phyloP scores from a whole-genome alignment of 1,140 invertebrate genomes.

The Frieseomelitta varia region DNA sequence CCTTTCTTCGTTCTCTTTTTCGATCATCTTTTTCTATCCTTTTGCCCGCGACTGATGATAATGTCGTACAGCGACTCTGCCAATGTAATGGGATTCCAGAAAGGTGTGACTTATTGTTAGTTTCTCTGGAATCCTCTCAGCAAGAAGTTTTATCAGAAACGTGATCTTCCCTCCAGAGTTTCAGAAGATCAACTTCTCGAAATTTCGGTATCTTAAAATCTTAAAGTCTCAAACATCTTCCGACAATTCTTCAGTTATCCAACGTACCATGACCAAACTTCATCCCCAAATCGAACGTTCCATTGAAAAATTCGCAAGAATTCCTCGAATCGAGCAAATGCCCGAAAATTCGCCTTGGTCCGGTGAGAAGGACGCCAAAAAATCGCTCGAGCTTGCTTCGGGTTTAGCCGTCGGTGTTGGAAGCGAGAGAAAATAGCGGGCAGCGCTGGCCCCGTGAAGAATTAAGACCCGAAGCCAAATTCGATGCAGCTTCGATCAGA shows the following conservation, averaged over 20 bases:
- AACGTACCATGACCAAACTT: too few species aligned
- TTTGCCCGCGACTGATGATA: neutral
- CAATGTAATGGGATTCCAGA: neutral
- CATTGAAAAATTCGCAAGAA: too few species aligned
- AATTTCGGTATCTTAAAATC: neutral
- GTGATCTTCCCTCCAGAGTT: too few species aligned
- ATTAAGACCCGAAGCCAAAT: constrained; percentile 65
- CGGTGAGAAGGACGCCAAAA: neutral
- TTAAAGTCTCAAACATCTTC: too few species aligned
- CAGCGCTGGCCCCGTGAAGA: constrained; percentile 38
- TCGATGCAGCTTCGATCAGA: constrained; percentile 61
- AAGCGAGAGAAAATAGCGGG: constrained; percentile 10
- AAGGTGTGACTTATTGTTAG: neutral
- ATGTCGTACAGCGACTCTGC: neutral
- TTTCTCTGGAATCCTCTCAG: neutral
- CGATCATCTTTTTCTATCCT: neutral
- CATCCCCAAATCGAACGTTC: too few species aligned
- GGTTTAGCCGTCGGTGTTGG: neutral
- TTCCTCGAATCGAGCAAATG: neutral
- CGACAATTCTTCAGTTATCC: too few species aligned
- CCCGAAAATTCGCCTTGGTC: neutral
- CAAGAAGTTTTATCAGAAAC: too few species aligned
- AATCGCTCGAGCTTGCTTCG: too few species aligned
- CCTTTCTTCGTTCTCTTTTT: neutral
- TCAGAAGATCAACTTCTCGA: neutral